These are phyloP conservation scores for Otolemur crassicaudatus DNA, from an alignment of 2,797 vertebrate species.

Conservation along the genomic window DNA sequence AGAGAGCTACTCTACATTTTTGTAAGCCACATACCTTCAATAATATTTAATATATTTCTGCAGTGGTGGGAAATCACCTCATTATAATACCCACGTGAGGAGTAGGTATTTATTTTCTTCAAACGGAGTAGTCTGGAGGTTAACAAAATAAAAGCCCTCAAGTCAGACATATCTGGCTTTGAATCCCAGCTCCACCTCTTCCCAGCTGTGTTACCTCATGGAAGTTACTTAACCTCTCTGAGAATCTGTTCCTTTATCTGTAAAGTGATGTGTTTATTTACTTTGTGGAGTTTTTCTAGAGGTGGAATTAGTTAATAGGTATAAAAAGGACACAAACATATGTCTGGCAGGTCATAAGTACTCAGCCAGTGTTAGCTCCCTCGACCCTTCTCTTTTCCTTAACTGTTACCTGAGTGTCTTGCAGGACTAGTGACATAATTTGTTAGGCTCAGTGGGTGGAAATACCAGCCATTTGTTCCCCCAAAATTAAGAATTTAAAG, in stretches of 20 bases:
- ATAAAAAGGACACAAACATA: neutral
- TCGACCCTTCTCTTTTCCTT: neutral
- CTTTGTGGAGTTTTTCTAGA: neutral
- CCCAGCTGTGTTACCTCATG: neutral
- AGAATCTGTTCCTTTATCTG: neutral
- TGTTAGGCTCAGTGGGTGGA: neutral
- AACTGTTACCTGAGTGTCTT: neutral
- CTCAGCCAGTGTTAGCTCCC: neutral
- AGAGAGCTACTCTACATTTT: neutral
- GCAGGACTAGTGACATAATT: neutral
- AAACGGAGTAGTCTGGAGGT: neutral
- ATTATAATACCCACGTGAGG: neutral
- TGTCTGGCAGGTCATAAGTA: neutral
- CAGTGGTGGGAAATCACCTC: neutral
- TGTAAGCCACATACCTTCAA: neutral
- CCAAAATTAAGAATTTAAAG: neutral
- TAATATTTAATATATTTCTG: constrained; percentile 1
- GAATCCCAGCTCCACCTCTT: neutral
- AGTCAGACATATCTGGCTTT: neutral
- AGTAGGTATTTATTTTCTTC: neutral
- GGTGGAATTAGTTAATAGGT: neutral
- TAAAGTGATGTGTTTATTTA: constrained; percentile 5
- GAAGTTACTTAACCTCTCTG: neutral
- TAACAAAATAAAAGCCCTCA: neutral
- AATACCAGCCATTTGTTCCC: neutral